Conservation (phyloP, 2,888 invertebrate species). For the Lathronympha strigana region DNA sequence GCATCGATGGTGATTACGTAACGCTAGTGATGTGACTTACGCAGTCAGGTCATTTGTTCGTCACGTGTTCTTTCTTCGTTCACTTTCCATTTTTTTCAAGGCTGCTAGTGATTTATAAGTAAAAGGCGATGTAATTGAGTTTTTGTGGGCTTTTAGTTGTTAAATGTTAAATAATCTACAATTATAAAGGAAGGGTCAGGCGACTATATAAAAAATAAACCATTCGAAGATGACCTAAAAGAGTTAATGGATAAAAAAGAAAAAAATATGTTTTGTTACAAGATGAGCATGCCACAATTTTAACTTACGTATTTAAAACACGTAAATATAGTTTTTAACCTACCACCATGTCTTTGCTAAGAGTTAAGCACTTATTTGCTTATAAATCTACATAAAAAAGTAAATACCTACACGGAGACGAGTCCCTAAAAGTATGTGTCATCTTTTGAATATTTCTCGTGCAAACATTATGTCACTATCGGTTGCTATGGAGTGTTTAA, state of each 20-base stretch:
- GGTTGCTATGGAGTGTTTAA: conserved; percentile 1
- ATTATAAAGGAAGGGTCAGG: no score
- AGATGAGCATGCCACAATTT: background rate
- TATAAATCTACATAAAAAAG: background rate
- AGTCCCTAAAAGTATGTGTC: conserved; percentile 14
- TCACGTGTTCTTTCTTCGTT: conserved; percentile 39
- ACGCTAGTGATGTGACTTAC: conserved; percentile 48
- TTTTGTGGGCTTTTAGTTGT: background rate
- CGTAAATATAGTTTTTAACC: background rate
- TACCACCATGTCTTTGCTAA: background rate
- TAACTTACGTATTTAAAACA: background rate
- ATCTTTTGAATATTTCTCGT: conserved; percentile 7
- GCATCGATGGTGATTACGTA: conserved; percentile 64
- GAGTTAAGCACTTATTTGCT: background rate
- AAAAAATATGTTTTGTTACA: background rate
- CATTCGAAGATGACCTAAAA: no score
- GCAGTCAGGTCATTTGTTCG: conserved; percentile 28
- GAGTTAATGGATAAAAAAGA: background rate
- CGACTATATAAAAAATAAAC: no score
- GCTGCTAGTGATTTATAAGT: background rate
- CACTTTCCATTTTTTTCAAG: conserved; percentile 35
- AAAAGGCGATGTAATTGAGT: background rate
- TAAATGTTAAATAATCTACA: background rate
- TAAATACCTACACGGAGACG: conserved; percentile 1
- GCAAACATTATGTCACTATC: conserved; percentile 32